phyloP scores from a whole-genome alignment of 2,888 invertebrate genomes.

The Microctonus brassicae region DNA sequence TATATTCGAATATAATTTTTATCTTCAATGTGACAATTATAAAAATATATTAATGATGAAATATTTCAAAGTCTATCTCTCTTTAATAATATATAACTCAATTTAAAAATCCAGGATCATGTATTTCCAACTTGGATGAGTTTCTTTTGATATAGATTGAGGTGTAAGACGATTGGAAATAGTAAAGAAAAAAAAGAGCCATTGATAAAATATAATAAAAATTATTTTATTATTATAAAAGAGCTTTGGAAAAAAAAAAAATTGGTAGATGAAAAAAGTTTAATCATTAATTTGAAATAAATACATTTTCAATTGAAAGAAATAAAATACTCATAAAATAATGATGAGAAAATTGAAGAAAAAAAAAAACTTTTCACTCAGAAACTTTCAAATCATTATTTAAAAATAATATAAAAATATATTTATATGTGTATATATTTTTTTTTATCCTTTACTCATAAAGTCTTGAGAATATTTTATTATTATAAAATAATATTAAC shows the following conservation, averaged over 20 bases:
- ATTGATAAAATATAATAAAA: neutral
- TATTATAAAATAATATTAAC: no score
- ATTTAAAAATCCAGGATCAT: neutral
- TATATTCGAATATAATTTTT: no score
- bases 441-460: no score
- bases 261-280: no score
- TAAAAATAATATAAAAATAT: no score
- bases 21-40: neutral
- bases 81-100: neutral
- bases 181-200: neutral
- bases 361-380: neutral
- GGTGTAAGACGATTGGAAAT: neutral
- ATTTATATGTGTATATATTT: no score
- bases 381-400: no score
- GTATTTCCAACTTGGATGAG: neutral
- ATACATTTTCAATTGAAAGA: neutral
- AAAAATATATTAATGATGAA: neutral
- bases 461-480: no score
- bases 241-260: neutral
- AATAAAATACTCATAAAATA: neutral
- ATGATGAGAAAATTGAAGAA: neutral
- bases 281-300: neutral
- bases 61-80: neutral
- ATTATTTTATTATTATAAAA: neutral
- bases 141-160: neutral